phyloP scores from a whole-genome alignment of 1,140 invertebrate genomes.

The Panagrolaimus sp. region DNA sequence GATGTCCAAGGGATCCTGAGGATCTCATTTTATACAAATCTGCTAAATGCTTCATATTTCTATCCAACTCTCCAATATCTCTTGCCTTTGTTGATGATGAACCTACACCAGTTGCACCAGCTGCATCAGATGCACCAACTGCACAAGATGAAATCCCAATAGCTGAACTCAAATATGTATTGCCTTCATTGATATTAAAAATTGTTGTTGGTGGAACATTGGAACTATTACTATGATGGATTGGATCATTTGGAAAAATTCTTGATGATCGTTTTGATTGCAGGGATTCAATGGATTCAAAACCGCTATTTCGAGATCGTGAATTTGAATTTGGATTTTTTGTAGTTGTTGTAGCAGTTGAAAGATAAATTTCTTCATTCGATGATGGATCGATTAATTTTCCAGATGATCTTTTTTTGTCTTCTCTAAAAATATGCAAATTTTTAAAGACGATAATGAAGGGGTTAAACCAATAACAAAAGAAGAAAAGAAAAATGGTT shows the following conservation, averaged over 20 bases:
- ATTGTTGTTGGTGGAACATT: slow-evolving; percentile 1
- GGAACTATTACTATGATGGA: background rate
- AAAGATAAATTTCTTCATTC: too few relatives aligned
- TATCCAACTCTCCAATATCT: slow-evolving; percentile 30
- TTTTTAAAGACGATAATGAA: too few relatives aligned
- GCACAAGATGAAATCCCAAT: too few relatives aligned
- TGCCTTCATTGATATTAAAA: slow-evolving; percentile 6
- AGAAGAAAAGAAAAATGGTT: too few relatives aligned
- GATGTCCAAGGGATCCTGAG: slow-evolving; percentile 25
- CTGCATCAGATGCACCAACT: background rate
- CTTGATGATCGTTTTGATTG: slow-evolving; percentile 24
- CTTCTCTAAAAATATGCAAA: too few relatives aligned
- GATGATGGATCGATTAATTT: too few relatives aligned
- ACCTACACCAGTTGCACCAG: too few relatives aligned
- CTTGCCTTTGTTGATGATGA: too few relatives aligned
- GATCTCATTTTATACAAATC: slow-evolving; percentile 27
- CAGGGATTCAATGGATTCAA: slow-evolving; percentile 20
- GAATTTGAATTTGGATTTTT: background rate
- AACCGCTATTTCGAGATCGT: background rate
- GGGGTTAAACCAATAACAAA: too few relatives aligned
- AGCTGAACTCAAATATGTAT: background rate
- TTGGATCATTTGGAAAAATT: slow-evolving; percentile 34
- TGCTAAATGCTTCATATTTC: slow-evolving; percentile 38
- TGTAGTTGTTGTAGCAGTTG: background rate
- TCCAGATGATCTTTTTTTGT: too few relatives aligned